phyloP scores from a whole-genome alignment of 1,140 invertebrate species.

The Aleiodes sp. region DNA sequence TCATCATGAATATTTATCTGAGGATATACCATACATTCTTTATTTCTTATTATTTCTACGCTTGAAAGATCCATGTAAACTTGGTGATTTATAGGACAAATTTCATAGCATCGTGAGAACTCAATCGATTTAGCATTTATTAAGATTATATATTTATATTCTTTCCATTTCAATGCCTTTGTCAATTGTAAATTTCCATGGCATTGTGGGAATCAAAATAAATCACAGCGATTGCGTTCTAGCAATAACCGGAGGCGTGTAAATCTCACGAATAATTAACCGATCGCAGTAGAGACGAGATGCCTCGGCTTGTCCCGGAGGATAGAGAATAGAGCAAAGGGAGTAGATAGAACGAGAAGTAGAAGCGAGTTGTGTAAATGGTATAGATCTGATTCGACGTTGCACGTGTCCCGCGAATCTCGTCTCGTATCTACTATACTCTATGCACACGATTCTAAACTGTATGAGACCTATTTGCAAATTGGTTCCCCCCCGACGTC shows the following conservation, averaged over 20 bases:
- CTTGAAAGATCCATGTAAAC: not conserved
- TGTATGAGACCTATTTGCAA: constrained; percentile 40
- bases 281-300: constrained; percentile 15
- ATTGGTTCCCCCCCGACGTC: constrained; percentile 35
- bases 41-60: not conserved
- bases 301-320: not conserved
- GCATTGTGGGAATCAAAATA: not conserved
- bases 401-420: not conserved
- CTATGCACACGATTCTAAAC: constrained; percentile 8
- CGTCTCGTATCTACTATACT: not conserved
- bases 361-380: constrained; percentile 7
- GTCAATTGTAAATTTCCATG: not conserved
- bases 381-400: constrained; percentile 27
- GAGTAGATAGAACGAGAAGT: not conserved
- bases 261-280: constrained; percentile 27
- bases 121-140: no score
- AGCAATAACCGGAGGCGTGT: constrained; percentile 15
- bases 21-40: not conserved
- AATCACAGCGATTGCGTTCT: constrained; percentile 15
- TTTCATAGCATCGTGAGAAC: no score
- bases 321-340: constrained; percentile 13
- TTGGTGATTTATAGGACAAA: no score
- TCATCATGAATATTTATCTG: not conserved
- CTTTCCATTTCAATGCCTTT: not conserved
- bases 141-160: no score